Evolutionary conservation across 2,113 vertebrate genomes (phyloP), one percentile per base, ranked within the genome.

Genomic region (Casuarius casuarius): DNA sequence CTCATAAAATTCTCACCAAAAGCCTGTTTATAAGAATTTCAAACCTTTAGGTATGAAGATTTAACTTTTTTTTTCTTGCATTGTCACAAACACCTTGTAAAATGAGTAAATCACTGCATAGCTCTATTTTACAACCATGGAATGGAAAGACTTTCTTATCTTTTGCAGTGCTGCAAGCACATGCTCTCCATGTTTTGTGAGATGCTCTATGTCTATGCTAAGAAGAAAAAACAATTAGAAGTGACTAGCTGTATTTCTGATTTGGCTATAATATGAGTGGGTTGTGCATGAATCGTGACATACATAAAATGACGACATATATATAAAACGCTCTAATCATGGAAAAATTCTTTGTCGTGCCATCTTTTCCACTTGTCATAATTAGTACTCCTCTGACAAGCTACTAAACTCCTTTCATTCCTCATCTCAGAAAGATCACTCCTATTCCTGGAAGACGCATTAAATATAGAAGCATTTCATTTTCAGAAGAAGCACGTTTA

Each of bases 401-500:
- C 59, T 84, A 92, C 87, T 87, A 94, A 92, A 97, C 89, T 85
- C 71, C 4, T 84, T 84, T 77, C 78, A 92, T 84, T 96, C 62
- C 28, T 82, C 91, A 62, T 66, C 44, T 73, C 67, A 90, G 49
- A 82, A 97, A 89, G 82, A 90, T 67, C 52, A 70, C 48, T 65
- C 40, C 73, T 92, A 75, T 84, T 95, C 61, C 91, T 93, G 68
- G 91, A 97, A 95, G 76, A 95, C 81, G 28, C 54, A 95, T 92
- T 94, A 96, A 97, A 96, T 94, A 95, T 87, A 95, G 89, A 95
- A 89, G 58, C 54, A 78, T 75, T 97, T 92, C 33, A 91, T 92
- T 82, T 73, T 90, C 72, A 93, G 94, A 95, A 87, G 59, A 38
- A 96, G 44, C 46, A 83, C 9, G 5, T 86, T 95, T 95, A 94